Percentiles rank a stretch among this genome's conserved stretches.
Conservation (phyloP, 1,140 invertebrate genomes). For the Steinernema khuongi region DNA sequence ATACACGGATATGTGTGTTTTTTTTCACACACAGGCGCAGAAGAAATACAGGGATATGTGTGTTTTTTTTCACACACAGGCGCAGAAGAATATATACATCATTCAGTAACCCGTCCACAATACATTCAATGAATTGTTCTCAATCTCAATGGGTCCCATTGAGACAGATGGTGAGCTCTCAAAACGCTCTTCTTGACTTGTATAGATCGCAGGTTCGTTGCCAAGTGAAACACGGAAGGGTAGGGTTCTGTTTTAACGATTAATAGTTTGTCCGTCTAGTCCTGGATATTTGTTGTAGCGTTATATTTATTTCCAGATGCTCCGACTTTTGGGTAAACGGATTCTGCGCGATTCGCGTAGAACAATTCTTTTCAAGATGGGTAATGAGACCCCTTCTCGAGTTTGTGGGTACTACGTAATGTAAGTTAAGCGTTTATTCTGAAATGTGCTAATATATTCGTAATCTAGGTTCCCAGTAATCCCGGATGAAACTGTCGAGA, state of each 20-base stretch:
- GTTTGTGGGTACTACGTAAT: slow-evolving; percentile 48
- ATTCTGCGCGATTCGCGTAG: background rate
- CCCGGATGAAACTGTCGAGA: slow-evolving; percentile 54
- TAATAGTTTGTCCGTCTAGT: background rate
- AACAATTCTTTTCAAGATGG: slow-evolving; percentile 44
- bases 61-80: too few relatives aligned
- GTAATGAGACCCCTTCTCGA: slow-evolving; percentile 36
- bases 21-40: too few relatives aligned
- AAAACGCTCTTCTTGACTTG: background rate
- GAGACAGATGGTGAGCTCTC: background rate
- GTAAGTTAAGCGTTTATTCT: slow-evolving; percentile 31
- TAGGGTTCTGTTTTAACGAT: background rate
- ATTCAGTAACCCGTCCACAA: background rate
- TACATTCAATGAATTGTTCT: background rate
- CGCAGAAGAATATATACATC: background rate
- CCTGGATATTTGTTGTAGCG: background rate
- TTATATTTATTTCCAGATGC: background rate
- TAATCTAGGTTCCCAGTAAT: slow-evolving; percentile 54
- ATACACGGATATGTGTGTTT: too few relatives aligned
- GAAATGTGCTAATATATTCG: background rate
- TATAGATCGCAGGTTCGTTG: background rate
- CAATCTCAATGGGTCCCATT: background rate
- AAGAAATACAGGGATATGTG: too few relatives aligned
- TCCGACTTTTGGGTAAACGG: background rate
- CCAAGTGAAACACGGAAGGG: too few relatives aligned